Evolutionary conservation across 2,888 invertebrate species (phyloP).

Genomic region (Polymixis flavicincta): DNA sequence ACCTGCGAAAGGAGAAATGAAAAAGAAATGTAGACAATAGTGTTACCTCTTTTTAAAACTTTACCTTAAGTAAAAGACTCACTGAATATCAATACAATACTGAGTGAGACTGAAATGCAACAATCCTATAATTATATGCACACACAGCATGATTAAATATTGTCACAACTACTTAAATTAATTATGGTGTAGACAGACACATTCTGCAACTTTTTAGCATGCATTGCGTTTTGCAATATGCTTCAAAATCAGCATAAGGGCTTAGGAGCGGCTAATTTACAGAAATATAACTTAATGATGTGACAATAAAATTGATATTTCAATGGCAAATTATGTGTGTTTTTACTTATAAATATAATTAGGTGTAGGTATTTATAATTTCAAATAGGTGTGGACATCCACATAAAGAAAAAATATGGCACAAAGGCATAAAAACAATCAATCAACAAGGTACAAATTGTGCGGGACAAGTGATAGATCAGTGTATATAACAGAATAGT

Average conservation of each 20-base stretch:
- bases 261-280: no score
- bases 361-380: no score
- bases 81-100: neutral
- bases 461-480: no score
- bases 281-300: no score
- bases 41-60: neutral
- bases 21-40: no score
- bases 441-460: neutral
- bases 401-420: neutral
- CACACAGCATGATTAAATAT: neutral
- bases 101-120: neutral
- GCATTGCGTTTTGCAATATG: neutral
- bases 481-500: no score
- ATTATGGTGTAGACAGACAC: neutral
- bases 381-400: no score
- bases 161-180: neutral
- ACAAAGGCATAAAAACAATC: neutral
- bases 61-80: neutral
- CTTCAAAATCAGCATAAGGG: neutral
- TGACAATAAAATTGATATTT: no score
- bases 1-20: no score
- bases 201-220: slow-evolving; percentile 9
- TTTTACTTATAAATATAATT: no score
- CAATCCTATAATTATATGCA: neutral
- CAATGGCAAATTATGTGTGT: no score